A percentile compares a stretch with the other conserved stretches of the same genome.
phyloP scores from a whole-genome alignment of 2,113 vertebrate species.

The Cynocephalus volans region DNA sequence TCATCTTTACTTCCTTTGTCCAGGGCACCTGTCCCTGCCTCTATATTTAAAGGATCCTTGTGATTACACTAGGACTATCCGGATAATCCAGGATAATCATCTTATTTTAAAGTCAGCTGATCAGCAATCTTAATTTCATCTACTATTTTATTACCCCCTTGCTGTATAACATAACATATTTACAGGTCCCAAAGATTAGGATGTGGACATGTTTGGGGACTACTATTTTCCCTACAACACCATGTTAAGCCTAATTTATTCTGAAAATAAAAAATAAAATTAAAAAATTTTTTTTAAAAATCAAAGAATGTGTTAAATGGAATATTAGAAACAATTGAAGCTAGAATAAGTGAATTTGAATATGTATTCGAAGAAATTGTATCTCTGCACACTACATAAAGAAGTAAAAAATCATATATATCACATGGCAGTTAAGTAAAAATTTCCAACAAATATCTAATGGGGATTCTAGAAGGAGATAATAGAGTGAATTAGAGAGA shows the following conservation, averaged over 20 bases:
- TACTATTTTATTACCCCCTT: not conserved
- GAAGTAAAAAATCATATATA: not conserved
- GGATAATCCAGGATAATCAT: not conserved
- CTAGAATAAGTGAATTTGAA: not conserved
- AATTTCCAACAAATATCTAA: not conserved
- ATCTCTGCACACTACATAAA: not conserved
- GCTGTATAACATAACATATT: not conserved
- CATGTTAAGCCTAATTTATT: not conserved
- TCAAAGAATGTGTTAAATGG: not conserved
- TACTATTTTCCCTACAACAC: not conserved
- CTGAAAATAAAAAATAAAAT: not conserved
- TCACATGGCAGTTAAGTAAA: not conserved
- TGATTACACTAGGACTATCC: not conserved
- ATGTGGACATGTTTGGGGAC: not conserved
- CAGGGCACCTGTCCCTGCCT: not conserved
- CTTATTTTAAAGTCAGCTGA: not conserved
- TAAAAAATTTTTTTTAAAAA: rapidly evolving
- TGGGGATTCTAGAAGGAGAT: not conserved
- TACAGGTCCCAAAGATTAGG: not conserved
- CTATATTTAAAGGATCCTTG: not conserved
- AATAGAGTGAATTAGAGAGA: not conserved
- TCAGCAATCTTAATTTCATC: not conserved
- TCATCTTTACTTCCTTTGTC: not conserved
- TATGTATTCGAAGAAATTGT: not conserved
- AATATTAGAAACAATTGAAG: not conserved